Evolutionary conservation across 2,113 vertebrate genomes (phyloP).

Genomic region (Sula dactylatra): DNA sequence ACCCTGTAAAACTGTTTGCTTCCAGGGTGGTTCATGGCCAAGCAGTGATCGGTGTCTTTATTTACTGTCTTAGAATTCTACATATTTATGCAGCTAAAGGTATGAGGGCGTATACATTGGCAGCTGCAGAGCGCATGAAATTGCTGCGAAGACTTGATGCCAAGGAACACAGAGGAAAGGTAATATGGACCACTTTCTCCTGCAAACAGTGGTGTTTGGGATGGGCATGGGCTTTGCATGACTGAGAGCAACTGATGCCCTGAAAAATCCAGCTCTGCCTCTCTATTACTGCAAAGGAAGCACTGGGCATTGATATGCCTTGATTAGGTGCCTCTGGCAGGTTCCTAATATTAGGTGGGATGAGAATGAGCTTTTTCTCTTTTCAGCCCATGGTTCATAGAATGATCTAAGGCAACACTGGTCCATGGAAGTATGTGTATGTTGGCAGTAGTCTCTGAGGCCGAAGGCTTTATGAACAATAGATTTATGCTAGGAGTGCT

Average conservation of each 20-base stretch:
- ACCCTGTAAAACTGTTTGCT: not conserved
- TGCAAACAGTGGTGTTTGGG: not conserved
- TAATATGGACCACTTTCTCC: not conserved
- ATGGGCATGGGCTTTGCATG: not conserved
- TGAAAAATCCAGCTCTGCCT: not conserved
- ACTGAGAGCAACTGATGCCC: not conserved
- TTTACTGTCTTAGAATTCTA: conserved; percentile 68
- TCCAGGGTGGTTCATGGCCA: not conserved
- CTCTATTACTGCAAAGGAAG: not conserved
- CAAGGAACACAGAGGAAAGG: conserved; percentile 69
- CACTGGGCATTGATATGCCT: not conserved
- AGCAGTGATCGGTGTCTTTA: conserved; percentile 6
- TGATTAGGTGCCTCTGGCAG: not conserved
- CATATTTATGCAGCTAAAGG: conserved; percentile 68
- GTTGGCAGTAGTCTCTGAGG: not conserved
- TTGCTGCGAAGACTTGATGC: conserved; percentile 43
- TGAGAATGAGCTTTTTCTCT: not conserved
- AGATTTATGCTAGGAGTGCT: not conserved
- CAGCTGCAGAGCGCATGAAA: conserved; percentile 47
- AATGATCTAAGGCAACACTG: not conserved
- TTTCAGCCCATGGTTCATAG: not conserved
- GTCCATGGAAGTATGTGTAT: not conserved
- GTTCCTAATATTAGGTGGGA: not conserved
- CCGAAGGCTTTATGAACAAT: not conserved
- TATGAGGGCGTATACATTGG: conserved; percentile 39